A percentile compares a stretch with the other conserved stretches of the same genome.
Evolutionary conservation across 2,113 vertebrate species (phyloP).

Genomic region (Gadus chalcogrammus): DNA sequence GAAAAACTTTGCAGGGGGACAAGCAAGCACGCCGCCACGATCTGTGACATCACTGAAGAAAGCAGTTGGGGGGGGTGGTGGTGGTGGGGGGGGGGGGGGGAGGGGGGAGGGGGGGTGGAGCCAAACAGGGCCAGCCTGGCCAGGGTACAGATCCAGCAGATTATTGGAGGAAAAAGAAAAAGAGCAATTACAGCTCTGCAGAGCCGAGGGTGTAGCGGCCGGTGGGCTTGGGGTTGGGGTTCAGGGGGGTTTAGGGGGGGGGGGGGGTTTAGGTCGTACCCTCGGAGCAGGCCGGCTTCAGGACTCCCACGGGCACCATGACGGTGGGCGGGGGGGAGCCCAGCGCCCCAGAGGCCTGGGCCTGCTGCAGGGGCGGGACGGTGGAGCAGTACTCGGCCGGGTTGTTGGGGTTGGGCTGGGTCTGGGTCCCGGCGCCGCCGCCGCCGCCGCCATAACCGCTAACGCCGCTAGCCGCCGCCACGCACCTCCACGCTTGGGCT

Average conservation of each 20-base stretch:
- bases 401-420: constrained; percentile 97
- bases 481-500: too few relatives aligned
- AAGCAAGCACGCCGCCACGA: too few relatives aligned
- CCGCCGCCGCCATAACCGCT: background rate
- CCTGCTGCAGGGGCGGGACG: constrained; percentile 97
- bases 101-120: too few relatives aligned
- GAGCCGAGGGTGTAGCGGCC: too few relatives aligned
- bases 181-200: too few relatives aligned
- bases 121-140: too few relatives aligned
- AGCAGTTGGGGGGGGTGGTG: background rate
- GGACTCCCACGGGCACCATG: constrained; percentile 97
- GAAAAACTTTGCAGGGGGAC: too few relatives aligned
- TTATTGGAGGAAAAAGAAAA: too few relatives aligned
- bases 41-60: background rate
- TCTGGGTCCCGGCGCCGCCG: constrained; percentile 61
- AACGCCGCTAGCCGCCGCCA: background rate
- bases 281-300: constrained; percentile 91
- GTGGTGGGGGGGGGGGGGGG: too few relatives aligned
- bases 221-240: too few relatives aligned
- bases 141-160: too few relatives aligned
- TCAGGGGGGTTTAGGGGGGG: background rate
- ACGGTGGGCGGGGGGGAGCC: constrained; percentile 96
- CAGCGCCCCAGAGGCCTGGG: constrained; percentile 93
- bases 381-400: constrained; percentile 99
- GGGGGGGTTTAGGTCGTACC: constrained; percentile 60